A percentile compares a stretch with the other conserved stretches of the same genome.
phyloP scores from a whole-genome alignment of 1,140 invertebrate genomes.

The Pseudoatta argentina region DNA sequence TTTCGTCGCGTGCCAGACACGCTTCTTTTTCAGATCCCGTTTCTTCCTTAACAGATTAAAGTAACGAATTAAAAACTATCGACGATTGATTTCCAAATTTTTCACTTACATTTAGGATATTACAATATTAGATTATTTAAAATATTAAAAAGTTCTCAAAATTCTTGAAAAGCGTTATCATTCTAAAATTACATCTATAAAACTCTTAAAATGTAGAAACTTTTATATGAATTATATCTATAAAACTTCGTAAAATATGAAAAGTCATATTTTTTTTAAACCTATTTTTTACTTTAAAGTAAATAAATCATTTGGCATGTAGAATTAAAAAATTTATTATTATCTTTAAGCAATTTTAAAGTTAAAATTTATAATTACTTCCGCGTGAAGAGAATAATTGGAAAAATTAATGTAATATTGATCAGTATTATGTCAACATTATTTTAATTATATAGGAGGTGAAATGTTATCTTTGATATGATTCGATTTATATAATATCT shows the following conservation, averaged over 20 bases:
- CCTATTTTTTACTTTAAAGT: background rate
- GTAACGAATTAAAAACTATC: background rate
- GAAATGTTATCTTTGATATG: no score
- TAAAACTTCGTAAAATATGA: background rate
- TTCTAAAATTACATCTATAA: background rate
- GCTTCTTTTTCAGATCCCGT: background rate
- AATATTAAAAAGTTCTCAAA: background rate
- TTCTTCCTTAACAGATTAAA: background rate
- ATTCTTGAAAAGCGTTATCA: background rate
- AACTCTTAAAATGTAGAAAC: background rate
- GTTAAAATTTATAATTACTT: background rate
- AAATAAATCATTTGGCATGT: background rate
- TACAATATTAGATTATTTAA: background rate
- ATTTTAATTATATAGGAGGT: background rate
- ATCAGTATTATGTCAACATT: background rate
- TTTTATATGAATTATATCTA: background rate
- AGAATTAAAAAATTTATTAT: background rate
- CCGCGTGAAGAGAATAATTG: background rate
- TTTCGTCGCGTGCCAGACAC: slow-evolving; percentile 19
- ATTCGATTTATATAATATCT: background rate
- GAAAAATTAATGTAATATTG: no score
- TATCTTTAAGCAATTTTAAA: background rate
- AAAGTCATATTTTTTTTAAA: background rate
- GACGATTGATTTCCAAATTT: slow-evolving; percentile 9
- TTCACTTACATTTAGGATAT: background rate